These are phyloP conservation scores for Hyalella azteca DNA, from an alignment of 2,888 invertebrate genomes.

Conservation along the genomic window DNA sequence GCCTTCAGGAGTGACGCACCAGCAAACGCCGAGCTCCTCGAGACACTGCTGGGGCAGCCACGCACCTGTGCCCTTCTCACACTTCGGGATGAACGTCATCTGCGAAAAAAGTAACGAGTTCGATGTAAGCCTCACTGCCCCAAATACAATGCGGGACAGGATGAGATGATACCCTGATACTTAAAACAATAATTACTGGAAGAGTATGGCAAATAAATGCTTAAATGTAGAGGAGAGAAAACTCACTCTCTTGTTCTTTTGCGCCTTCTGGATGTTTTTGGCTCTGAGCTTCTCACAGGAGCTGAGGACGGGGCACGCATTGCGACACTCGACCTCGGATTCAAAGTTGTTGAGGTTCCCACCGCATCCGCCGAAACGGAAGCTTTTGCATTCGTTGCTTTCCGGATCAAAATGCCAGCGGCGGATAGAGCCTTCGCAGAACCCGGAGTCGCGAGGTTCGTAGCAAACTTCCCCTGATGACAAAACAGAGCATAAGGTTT, in stretches of 20 bases:
- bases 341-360: slow-evolving; percentile 86
- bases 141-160: neutral
- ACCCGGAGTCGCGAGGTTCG: slow-evolving; percentile 55
- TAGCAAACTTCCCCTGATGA: slow-evolving; percentile 59
- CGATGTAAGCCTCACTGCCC: neutral
- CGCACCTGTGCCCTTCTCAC: slow-evolving; percentile 74
- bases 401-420: slow-evolving; percentile 81
- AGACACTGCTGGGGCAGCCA: slow-evolving; percentile 86
- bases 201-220: neutral
- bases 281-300: slow-evolving; percentile 81
- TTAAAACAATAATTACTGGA: neutral
- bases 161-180: neutral
- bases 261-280: slow-evolving; percentile 76
- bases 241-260: slow-evolving; percentile 68
- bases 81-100: slow-evolving; percentile 78
- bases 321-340: slow-evolving; percentile 76
- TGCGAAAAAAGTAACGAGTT: slow-evolving; percentile 62
- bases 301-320: slow-evolving; percentile 81
- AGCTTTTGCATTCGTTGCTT: slow-evolving; percentile 76
- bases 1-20: slow-evolving; percentile 69
- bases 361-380: slow-evolving; percentile 75
- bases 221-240: neutral
- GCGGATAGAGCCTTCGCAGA: slow-evolving; percentile 61
- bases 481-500: too few relatives aligned
- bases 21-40: slow-evolving; percentile 78